Conservation (phyloP, 2,888 invertebrate genomes). For the Eurytoma californica region DNA sequence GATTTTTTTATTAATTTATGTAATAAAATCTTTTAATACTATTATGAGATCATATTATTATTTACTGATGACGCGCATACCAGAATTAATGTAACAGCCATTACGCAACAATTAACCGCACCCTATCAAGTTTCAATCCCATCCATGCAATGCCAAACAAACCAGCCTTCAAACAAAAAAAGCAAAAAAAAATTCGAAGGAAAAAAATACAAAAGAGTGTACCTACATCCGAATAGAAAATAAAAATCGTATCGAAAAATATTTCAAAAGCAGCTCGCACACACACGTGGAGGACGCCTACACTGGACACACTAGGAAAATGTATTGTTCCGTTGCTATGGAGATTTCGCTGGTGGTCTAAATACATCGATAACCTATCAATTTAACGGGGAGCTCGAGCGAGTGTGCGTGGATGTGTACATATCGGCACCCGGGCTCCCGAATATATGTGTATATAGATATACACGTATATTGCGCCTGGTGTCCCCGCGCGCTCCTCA, state of each 20-base stretch:
- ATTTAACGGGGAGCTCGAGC: slow-evolving; percentile 59
- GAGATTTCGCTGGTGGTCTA: slow-evolving; percentile 63
- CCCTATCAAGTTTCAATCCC: too few relatives aligned
- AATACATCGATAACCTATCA: slow-evolving; percentile 68
- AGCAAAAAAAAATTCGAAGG: not conserved
- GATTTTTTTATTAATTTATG: too few relatives aligned
- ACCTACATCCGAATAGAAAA: not conserved
- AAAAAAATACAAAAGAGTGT: slow-evolving; percentile 3
- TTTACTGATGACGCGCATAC: too few relatives aligned
- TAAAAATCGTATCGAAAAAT: slow-evolving; percentile 29
- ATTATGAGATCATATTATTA: too few relatives aligned
- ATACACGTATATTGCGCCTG: not conserved
- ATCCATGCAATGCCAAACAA: too few relatives aligned
- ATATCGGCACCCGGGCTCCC: not conserved
- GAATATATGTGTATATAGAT: not conserved
- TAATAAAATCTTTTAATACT: too few relatives aligned
- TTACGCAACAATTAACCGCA: too few relatives aligned
- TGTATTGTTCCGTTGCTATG: slow-evolving; percentile 70
- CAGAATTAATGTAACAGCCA: too few relatives aligned
- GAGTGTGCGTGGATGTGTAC: not conserved
- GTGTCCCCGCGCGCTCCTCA: too few relatives aligned
- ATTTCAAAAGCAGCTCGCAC: slow-evolving; percentile 12
- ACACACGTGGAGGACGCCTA: not conserved
- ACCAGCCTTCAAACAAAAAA: too few relatives aligned
- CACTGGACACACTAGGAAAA: slow-evolving; percentile 57